These are phyloP conservation scores for Macrotis lagotis DNA, from an alignment of 2,113 vertebrate species.

Conservation along the genomic window DNA sequence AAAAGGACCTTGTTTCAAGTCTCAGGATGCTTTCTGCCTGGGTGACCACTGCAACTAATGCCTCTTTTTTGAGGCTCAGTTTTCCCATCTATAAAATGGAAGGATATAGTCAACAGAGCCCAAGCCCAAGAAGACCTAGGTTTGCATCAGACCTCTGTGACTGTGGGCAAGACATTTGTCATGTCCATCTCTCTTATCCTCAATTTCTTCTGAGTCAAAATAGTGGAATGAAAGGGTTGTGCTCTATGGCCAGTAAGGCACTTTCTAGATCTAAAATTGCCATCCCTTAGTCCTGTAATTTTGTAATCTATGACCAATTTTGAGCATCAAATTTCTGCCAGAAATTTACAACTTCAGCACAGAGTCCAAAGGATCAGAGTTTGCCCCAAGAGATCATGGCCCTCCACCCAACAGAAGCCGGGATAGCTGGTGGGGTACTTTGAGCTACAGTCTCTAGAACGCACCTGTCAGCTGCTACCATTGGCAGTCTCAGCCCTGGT, in stretches of 20 bases:
- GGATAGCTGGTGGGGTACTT: background rate
- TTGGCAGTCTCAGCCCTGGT: background rate
- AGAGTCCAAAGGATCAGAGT: background rate
- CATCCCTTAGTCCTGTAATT: background rate
- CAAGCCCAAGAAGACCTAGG: too few species aligned
- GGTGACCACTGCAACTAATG: background rate
- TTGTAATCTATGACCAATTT: background rate
- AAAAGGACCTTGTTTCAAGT: background rate
- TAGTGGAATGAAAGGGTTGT: background rate
- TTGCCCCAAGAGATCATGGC: background rate
- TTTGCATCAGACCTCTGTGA: background rate
- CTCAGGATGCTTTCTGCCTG: background rate
- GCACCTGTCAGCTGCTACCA: constrained; percentile 6
- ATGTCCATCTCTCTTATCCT: background rate
- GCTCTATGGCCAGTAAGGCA: background rate
- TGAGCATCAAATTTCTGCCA: background rate
- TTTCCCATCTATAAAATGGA: background rate
- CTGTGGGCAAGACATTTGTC: background rate
- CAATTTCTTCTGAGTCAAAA: background rate
- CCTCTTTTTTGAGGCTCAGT: background rate
- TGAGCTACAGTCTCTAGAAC: background rate
- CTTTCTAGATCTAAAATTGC: background rate
- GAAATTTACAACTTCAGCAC: background rate
- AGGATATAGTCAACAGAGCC: background rate
- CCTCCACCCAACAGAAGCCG: background rate